Evolutionary conservation across 1,140 invertebrate genomes (phyloP).

Genomic region (Microplitis demolitor): DNA sequence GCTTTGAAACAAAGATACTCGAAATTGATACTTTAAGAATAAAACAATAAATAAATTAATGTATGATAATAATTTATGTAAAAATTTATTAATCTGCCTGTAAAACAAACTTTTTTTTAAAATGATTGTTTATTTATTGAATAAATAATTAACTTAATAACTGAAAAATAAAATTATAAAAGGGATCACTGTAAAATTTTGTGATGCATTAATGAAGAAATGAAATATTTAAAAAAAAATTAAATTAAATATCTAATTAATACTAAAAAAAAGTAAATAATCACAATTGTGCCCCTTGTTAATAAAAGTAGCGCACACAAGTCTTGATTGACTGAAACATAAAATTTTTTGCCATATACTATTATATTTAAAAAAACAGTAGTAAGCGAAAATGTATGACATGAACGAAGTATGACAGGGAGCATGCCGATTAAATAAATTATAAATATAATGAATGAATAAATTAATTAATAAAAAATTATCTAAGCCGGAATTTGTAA

Average conservation of each 20-base stretch:
- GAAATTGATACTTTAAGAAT: no score
- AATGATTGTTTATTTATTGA: no score
- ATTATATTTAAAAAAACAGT: conserved; percentile 6
- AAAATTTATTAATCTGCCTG: no score
- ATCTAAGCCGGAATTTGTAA: background rate
- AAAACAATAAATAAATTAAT: no score
- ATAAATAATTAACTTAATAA: background rate
- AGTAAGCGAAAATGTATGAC: background rate
- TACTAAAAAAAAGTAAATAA: background rate
- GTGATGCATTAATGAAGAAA: background rate
- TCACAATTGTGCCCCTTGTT: conserved; percentile 1
- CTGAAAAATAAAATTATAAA: background rate
- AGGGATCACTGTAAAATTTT: background rate
- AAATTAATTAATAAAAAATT: conserved; percentile 14
- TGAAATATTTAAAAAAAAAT: background rate
- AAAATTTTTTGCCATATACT: conserved; percentile 26
- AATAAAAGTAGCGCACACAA: conserved; percentile 27
- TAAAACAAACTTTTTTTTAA: no score
- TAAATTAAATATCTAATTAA: background rate
- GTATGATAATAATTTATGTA: no score
- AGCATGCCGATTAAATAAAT: background rate
- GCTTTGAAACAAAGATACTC: no score
- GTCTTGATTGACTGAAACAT: conserved; percentile 31
- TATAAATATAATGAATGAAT: no score
- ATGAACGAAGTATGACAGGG: background rate